Conservation (phyloP, 2,888 invertebrate species). For the Drosophila picticornis region DNA sequence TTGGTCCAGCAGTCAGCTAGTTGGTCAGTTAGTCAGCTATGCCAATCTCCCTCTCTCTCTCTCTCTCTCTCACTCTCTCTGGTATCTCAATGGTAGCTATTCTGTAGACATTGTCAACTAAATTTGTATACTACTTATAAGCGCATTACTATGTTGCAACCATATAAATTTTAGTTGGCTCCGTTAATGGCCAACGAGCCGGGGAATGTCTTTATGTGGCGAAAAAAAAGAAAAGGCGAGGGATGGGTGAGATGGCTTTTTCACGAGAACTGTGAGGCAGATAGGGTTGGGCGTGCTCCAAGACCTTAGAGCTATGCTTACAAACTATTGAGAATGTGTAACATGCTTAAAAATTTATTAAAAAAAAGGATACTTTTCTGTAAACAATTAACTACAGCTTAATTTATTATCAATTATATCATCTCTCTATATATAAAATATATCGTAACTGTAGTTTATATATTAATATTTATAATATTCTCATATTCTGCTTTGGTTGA, state of each 20-base stretch:
- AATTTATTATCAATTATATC: neutral
- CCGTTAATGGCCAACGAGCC: slow-evolving; percentile 55
- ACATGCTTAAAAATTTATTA: neutral
- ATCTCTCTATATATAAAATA: too few relatives aligned
- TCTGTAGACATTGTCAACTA: slow-evolving; percentile 74
- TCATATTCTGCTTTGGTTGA: too few relatives aligned
- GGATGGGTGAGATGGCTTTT: slow-evolving; percentile 19
- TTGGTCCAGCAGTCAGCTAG: slow-evolving; percentile 11
- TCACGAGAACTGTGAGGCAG: neutral
- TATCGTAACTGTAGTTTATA: too few relatives aligned
- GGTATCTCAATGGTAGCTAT: slow-evolving; percentile 9
- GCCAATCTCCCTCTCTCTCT: slow-evolving; percentile 5
- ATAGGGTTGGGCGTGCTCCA: too few relatives aligned
- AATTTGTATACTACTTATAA: slow-evolving; percentile 69
- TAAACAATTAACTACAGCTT: too few relatives aligned
- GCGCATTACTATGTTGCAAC: slow-evolving; percentile 65
- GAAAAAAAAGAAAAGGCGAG: slow-evolving; percentile 6
- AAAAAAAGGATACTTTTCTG: neutral
- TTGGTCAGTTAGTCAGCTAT: slow-evolving; percentile 21
- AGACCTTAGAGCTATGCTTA: neutral
- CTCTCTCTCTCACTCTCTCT: neutral
- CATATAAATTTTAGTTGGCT: slow-evolving; percentile 71
- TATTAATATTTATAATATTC: too few relatives aligned
- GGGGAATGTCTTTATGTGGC: slow-evolving; percentile 36
- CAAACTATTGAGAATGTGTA: neutral